These are phyloP conservation scores for Protaetia brevitarsis DNA, from an alignment of 1,140 invertebrate genomes.

Conservation along the genomic window DNA sequence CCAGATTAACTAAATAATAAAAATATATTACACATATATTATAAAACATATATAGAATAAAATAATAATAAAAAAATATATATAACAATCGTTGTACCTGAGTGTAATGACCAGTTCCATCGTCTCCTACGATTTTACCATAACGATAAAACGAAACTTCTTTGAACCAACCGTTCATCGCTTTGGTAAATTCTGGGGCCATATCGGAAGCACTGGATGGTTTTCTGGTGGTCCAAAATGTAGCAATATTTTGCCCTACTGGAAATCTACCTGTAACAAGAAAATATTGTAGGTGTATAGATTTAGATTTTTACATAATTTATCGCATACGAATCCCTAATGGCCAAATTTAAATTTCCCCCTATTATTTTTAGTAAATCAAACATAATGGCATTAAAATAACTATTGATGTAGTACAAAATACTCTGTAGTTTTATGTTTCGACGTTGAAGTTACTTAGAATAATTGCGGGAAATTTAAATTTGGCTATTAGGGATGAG, in stretches of 20 bases:
- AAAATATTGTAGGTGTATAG: background rate
- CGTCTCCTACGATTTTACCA: conserved; percentile 58
- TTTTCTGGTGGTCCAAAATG: conserved; percentile 71
- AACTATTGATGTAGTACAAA: no score
- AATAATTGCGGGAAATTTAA: no score
- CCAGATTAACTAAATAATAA: conserved; percentile 68
- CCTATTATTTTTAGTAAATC: no score
- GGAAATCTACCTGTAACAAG: conserved; percentile 61
- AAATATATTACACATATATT: background rate
- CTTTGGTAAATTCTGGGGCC: conserved; percentile 65
- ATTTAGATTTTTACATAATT: background rate
- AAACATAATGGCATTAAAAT: no score
- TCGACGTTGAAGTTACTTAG: no score
- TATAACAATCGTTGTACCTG: conserved; percentile 56
- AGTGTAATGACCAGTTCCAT: conserved; percentile 75
- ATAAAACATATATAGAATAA: background rate
- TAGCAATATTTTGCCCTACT: conserved; percentile 79
- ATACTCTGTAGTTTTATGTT: no score
- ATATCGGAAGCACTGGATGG: conserved; percentile 56
- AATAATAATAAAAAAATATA: background rate
- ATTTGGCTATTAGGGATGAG: no score
- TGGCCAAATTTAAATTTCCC: no score
- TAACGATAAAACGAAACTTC: conserved; percentile 72
- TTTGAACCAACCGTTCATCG: conserved; percentile 73
- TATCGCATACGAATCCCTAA: no score